Evolutionary conservation across 2,888 invertebrate genomes (phyloP).

Genomic region (Notodonta dromedarius): DNA sequence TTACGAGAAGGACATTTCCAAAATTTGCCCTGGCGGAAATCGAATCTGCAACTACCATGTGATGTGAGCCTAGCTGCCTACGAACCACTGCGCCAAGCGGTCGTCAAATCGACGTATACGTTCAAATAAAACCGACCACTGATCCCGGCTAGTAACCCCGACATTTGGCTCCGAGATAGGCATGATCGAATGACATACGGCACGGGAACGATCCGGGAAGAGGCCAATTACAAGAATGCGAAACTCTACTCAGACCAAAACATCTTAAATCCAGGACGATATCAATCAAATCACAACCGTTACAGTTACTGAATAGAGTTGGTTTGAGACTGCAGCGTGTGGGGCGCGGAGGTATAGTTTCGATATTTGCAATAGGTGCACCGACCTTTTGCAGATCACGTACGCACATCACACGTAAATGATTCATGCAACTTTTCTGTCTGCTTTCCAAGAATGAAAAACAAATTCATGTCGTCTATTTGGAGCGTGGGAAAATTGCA

Average conservation of each 20-base stretch:
- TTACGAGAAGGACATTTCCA: no score
- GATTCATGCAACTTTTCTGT: constrained; percentile 14
- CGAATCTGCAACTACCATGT: no score
- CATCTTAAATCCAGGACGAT: constrained; percentile 9
- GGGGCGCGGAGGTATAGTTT: constrained; percentile 23
- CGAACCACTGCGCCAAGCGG: no score
- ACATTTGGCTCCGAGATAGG: constrained; percentile 22
- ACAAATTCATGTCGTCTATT: neutral
- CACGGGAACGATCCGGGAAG: constrained; percentile 62
- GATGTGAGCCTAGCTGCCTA: no score
- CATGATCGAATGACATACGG: constrained; percentile 55
- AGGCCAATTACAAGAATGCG: constrained; percentile 60
- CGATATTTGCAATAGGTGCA: constrained; percentile 70
- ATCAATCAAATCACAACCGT: constrained; percentile 23
- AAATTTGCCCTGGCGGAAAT: no score
- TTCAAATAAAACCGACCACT: neutral
- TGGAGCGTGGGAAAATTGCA: neutral
- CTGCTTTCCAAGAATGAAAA: constrained; percentile 3
- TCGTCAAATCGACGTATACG: no score
- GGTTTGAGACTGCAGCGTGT: constrained; percentile 12
- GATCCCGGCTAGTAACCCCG: constrained; percentile 15
- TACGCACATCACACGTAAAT: constrained; percentile 29
- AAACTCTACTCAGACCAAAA: constrained; percentile 32
- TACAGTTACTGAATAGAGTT: rapidly evolving
- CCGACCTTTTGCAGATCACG: constrained; percentile 52